phyloP scores from a whole-genome alignment of 1,140 invertebrate genomes.

The Drosophila prosaltans region DNA sequence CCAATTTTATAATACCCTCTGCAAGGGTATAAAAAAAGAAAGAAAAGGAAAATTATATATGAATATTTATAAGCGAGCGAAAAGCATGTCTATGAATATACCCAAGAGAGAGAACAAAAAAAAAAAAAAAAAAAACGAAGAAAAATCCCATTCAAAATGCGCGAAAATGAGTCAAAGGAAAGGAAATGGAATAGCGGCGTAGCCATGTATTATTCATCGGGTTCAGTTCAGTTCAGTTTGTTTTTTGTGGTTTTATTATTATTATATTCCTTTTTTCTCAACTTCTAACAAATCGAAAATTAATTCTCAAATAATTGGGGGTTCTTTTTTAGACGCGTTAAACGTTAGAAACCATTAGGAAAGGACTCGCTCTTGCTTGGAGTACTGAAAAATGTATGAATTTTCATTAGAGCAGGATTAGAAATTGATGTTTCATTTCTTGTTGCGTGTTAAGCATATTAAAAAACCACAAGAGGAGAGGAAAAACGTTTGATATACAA shows the following conservation, averaged over 20 bases:
- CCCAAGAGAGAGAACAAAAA: constrained; percentile 1
- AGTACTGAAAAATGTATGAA: constrained; percentile 73
- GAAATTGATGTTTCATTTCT: neutral
- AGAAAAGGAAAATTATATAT: constrained; percentile 41
- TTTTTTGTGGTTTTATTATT: constrained; percentile 15
- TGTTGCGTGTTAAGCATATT: constrained; percentile 46
- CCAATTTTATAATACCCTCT: too few relatives aligned
- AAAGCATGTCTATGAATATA: constrained; percentile 59
- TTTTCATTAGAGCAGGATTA: constrained; percentile 45
- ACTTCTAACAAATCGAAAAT: constrained; percentile 74
- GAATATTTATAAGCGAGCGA: constrained; percentile 74
- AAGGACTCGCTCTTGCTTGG: constrained; percentile 16
- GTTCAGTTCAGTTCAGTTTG: constrained; percentile 1
- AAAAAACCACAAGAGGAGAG: neutral
- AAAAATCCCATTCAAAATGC: constrained; percentile 61
- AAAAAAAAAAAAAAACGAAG: constrained; percentile 15
- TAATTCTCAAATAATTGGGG: constrained; percentile 75
- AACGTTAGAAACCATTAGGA: constrained; percentile 54
- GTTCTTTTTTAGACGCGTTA: constrained; percentile 43
- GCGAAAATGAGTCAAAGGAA: constrained; percentile 56
- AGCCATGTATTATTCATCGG: constrained; percentile 69
- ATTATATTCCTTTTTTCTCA: neutral
- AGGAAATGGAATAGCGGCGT: constrained; percentile 18
- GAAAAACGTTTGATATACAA: constrained; percentile 15
- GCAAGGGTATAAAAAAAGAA: too few relatives aligned